Base-by-base conservation (phyloP, 30 jellyfish, hydroid and myxozoan genomes). In the Aurelia sp. region DNA sequence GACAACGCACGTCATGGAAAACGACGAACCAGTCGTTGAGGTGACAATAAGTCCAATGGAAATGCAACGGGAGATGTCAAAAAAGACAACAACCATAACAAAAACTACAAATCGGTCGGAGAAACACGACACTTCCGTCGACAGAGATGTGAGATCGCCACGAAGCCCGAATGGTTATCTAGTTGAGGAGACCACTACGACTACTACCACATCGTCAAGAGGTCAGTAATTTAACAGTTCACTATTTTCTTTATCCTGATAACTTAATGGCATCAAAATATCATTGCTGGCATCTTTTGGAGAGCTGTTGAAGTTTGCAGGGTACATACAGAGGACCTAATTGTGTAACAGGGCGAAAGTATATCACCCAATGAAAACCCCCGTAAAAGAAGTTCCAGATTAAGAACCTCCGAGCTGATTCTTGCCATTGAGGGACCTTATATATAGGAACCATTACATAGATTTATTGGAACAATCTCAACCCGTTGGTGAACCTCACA, bases 11-110 rank as follows among this genome's bases (percentile, higher is more conserved):
- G 67, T 87, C 41, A 71, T 87, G 90, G 90, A 87, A 17, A 78
- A 87, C 21, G 90, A 87, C 40, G 96, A 87, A 57, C 89, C 88
- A 2, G 87, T 87, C 53, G 89, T 78, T 22, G 96, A 87, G 22
- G 90, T 84, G 67, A 84, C 93, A 55, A 84, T 84, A 13, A 63
- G 93, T 31, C 93, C 93, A 9, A 23, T 41, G 73, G 93, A 84
- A 61, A 71, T 84, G 86, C 82, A 23, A 13, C 71, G 65, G 33
- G 86, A 71, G 63, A 70, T 35, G 66, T 12, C 82, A 33, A 59
- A 87, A 5, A 66, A 70, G 10, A 82, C 92, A 13, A 82, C 73
- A 7, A 82, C 92, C 16, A 82, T 79, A 11, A 71, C 84, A 15
- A 73, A 73, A 44, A 72, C 93, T 18, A 51, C 86, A 33, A 84